These are phyloP conservation scores for Salmo trutta DNA, from an alignment of 2,797 vertebrate genomes.

Conservation along the genomic window DNA sequence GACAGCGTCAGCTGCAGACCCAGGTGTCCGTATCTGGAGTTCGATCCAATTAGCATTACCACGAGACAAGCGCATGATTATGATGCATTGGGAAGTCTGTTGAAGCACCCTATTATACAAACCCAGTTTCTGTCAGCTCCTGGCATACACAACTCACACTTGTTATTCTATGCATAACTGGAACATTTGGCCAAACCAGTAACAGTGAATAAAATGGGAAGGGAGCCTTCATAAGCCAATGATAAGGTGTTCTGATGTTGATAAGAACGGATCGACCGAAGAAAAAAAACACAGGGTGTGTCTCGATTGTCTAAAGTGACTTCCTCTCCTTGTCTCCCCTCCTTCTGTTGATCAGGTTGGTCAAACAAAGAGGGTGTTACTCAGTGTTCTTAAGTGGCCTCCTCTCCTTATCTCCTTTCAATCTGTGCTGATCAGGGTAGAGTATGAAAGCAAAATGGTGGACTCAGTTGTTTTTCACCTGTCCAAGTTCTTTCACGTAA, in stretches of 20 bases:
- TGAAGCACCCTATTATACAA: constrained; percentile 39
- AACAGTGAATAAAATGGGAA: constrained; percentile 33
- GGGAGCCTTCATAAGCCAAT: background rate
- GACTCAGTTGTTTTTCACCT: background rate
- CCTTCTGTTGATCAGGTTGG: background rate
- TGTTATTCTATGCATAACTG: constrained; percentile 41
- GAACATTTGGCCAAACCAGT: constrained; percentile 52
- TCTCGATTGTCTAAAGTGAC: background rate
- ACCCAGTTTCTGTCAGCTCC: constrained; percentile 40
- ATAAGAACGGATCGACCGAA: background rate
- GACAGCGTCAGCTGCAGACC: background rate
- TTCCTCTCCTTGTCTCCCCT: background rate
- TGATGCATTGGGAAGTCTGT: constrained; percentile 40
- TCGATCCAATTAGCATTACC: constrained; percentile 30
- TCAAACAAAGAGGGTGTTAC: background rate
- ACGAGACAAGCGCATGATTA: constrained; percentile 42
- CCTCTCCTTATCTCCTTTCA: background rate
- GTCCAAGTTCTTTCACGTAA: too few relatives aligned
- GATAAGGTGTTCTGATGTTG: background rate
- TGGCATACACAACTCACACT: constrained; percentile 36
- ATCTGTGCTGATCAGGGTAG: background rate
- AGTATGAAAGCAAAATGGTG: background rate
- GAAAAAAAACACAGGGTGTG: background rate
- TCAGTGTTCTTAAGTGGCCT: background rate
- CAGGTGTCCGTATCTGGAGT: constrained; percentile 35